Base-by-base conservation (phyloP, 2,888 invertebrate species). In the Neocrepidodera transversa region DNA sequence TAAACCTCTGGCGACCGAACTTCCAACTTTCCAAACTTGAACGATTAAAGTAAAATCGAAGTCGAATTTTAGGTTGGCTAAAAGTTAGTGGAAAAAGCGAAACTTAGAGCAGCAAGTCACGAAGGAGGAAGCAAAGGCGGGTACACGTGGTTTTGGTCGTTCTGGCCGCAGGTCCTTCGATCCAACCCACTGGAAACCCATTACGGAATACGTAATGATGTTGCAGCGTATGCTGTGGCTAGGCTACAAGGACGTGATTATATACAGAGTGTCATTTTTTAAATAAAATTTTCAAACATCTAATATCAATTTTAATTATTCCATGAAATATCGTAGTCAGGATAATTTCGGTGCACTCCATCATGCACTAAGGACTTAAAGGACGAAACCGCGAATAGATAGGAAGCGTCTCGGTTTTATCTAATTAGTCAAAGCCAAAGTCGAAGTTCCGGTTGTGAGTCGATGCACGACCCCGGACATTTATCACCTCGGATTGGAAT, bases 401-500 rank as follows among this genome's bases (percentile, higher is more conserved):
- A 13, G 17, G 17, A 5, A 38, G 16, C 7, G 13, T 35, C 32
- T 56, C 42, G 26, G 26, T 36, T 57, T 45, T 36, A 51, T 50
- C 49, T 50, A 57, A 57, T 50, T 42, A 50, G 40, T 49, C 50
- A 40, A 48, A 38, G 55, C 47, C 48, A 38, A 40, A 55, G 40
- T 47, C 55, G 47, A 57, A 57, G 49, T 50, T 57, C 17, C 47
- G n/a, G 43, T 42, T 17, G n/a, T n/a, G n/a, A n/a, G n/a, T 14
- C 32, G 20, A 6, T 40, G 16, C 13, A 32, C 45, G 23, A 43
- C 43, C 43, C 26, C 43, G 32, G 53, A 42, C 53, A 53, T 61
- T 61, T 49, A 57, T 61, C 57, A 53, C 38, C 35, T 45, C 28
- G 23, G 49, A 57, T 53, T 45, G 49, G 48, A 52, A 36, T 57